Evolutionary conservation across 2,797 vertebrate species (phyloP).

Genomic region (Eremophila alpestris): DNA sequence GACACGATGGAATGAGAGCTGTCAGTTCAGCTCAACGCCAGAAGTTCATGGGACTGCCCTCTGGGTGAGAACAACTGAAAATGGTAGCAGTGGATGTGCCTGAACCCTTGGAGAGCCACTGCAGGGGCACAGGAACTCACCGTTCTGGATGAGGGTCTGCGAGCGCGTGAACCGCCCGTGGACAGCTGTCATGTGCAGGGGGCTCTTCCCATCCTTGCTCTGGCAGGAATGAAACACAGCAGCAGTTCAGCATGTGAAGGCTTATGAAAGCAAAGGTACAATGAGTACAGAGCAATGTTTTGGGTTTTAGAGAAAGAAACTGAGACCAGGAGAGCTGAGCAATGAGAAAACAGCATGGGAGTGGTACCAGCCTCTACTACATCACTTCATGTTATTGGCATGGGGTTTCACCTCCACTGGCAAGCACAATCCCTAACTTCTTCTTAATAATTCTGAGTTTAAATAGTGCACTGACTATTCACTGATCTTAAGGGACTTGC

Average conservation of each 20-base stretch:
- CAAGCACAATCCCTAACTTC: background rate
- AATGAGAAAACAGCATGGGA: background rate
- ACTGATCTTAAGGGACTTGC: background rate
- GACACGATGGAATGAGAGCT: background rate
- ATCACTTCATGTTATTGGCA: background rate
- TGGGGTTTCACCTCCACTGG: background rate
- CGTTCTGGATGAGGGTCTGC: conserved; percentile 96
- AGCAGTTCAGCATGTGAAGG: background rate
- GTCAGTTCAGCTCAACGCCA: background rate
- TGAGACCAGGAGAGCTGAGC: background rate
- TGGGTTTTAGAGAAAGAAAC: background rate
- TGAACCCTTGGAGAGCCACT: background rate
- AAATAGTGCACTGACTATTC: background rate
- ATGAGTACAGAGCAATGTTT: background rate
- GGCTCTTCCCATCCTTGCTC: conserved; percentile 97
- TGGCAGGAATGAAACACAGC: conserved; percentile 55
- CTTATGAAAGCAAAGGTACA: background rate
- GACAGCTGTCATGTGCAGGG: conserved; percentile 95
- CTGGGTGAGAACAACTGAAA: background rate
- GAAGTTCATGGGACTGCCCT: background rate
- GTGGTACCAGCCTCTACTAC: background rate
- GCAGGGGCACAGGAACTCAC: conserved; percentile 72
- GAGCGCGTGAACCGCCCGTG: conserved; percentile 95
- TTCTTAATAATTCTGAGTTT: background rate
- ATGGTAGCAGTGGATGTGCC: background rate